Conservation (phyloP, 1,140 invertebrate genomes). For the Cheumatopsyche charites region DNA sequence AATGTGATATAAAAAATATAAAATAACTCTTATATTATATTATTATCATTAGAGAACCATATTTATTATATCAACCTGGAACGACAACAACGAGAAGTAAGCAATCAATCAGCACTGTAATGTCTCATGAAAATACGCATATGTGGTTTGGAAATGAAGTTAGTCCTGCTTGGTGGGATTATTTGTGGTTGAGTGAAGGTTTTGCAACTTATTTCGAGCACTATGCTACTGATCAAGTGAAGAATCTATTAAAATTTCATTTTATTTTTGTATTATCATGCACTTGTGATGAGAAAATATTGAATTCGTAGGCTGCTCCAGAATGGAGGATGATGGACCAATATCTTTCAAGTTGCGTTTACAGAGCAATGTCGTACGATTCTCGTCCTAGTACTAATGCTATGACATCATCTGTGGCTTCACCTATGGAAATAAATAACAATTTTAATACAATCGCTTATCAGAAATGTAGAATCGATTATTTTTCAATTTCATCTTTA, state of each 20-base stretch:
- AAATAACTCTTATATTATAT: too few species aligned
- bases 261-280: too few species aligned
- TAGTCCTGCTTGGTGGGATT: constrained; percentile 62
- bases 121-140: constrained; percentile 70
- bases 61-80: constrained; percentile 54
- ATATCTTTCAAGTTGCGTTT: constrained; percentile 75
- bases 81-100: constrained; percentile 55
- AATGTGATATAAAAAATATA: too few species aligned
- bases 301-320: not conserved
- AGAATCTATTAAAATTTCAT: too few species aligned
- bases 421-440: constrained; percentile 73
- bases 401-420: constrained; percentile 74
- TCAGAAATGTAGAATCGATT: constrained; percentile 53
- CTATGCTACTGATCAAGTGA: constrained; percentile 58
- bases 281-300: constrained; percentile 50
- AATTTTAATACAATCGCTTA: constrained; percentile 86
- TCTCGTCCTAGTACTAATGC: constrained; percentile 70
- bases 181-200: constrained; percentile 71
- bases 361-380: constrained; percentile 70
- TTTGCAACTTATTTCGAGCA: constrained; percentile 68
- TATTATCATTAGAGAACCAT: constrained; percentile 55
- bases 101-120: constrained; percentile 61
- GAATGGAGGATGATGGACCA: constrained; percentile 81
- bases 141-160: constrained; percentile 78
- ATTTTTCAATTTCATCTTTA: too few species aligned